Conservation (phyloP, 2,888 invertebrate genomes). For the Conistra vaccinii region DNA sequence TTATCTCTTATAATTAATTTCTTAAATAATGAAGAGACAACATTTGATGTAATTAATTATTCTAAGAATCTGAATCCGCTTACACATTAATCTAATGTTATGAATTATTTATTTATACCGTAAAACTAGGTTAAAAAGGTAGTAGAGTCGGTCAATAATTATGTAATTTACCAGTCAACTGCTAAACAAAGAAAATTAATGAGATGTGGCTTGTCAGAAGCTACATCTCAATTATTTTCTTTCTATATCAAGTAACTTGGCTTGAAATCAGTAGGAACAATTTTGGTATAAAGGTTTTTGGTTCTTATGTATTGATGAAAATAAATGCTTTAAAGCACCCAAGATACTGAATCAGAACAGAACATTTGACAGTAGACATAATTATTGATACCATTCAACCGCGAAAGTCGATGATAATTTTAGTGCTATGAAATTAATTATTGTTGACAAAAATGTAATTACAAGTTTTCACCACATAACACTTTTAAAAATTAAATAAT, state of each 20-base stretch:
- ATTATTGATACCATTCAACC: slow-evolving; percentile 27
- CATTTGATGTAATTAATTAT: slow-evolving; percentile 14
- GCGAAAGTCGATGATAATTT: slow-evolving; percentile 2
- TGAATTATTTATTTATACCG: slow-evolving; percentile 22
- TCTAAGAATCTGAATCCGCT: slow-evolving; percentile 10
- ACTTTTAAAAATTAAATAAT: background rate
- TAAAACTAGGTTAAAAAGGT: slow-evolving; percentile 41
- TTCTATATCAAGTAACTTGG: too few species aligned
- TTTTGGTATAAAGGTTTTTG: background rate
- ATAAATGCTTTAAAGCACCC: too few species aligned
- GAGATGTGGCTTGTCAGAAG: background rate
- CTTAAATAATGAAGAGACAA: slow-evolving; percentile 2
- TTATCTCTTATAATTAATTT: slow-evolving; percentile 7
- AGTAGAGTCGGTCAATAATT: slow-evolving; percentile 34
- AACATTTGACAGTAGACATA: slow-evolving; percentile 23
- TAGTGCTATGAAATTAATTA: background rate
- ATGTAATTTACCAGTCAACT: slow-evolving; percentile 21
- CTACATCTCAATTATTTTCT: too few species aligned
- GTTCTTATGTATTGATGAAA: background rate
- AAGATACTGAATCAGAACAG: background rate
- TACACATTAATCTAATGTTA: slow-evolving; percentile 22
- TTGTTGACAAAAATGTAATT: background rate
- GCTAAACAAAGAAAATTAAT: background rate
- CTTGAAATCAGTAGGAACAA: background rate
- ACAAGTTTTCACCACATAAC: background rate